Base-by-base conservation (phyloP, 2,888 invertebrate genomes). In the Thecocarcelia acutangulata region DNA sequence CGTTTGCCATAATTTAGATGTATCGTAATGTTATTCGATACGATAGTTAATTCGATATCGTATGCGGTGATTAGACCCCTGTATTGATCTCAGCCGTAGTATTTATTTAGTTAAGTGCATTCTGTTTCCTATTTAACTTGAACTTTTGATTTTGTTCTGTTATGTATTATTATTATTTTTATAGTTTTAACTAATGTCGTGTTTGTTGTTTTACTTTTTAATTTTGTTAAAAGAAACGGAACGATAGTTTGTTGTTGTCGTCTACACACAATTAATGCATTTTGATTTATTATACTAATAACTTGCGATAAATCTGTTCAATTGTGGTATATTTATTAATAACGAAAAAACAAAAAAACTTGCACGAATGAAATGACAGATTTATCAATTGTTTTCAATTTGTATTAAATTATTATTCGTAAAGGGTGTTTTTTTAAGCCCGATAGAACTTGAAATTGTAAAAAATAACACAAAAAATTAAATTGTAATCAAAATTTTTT, bases 181-280 rank as follows among this genome's bases (percentile, higher is more conserved):
- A 13, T 19, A 46, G 21, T 37, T 64, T 13, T 52, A 48, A 28
- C 19, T 19, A 56, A 21, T 56, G 52, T 33, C 28, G 21, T 63
- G 73, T 64, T 74, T 63, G 73, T 64, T 74, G 46, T 56, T 44
- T 74, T 24, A 24, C 5, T 33, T 33, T 28, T 4, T 6, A 28
- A 33, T 33, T 33, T 8, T 33, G 3, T 8, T 33, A 24, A 48
- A 46, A 37, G 17, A 17, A 72, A 33, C 42, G 46, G 40, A 48
- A 66, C 15, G 40, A 58, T 58, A 12, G 59, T 50, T 75, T 75
- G 42, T 28, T 66, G 13, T 48, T n/a, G 15, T 8, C 28, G 19
- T 46, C 12, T 11, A 42, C 24, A 52, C 5, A 21, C 12, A 19
- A 4, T 12, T 48, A 21, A 37, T 12, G 8, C 17, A 21, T 3